Conservation (phyloP, 2,113 vertebrate species). For the Tiliqua scincoides region DNA sequence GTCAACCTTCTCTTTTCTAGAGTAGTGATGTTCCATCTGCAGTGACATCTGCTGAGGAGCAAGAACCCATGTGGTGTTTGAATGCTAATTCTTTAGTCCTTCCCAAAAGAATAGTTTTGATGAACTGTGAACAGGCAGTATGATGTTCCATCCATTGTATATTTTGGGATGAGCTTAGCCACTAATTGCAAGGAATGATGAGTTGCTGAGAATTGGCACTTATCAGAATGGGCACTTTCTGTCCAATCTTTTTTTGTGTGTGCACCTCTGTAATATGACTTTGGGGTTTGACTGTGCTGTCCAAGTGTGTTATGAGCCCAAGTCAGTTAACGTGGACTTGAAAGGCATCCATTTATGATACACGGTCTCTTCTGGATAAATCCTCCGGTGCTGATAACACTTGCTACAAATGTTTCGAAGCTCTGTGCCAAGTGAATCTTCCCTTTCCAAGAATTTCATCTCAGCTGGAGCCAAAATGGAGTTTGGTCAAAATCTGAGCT, state of each 20-base stretch:
- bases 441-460: constrained; percentile 54
- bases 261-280: constrained; percentile 2
- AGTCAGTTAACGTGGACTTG: neutral
- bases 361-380: neutral
- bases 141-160: constrained; percentile 6
- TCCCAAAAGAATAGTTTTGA: constrained; percentile 49
- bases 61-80: neutral
- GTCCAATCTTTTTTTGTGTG: neutral
- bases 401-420: constrained; percentile 46
- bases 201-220: neutral
- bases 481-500: constrained; percentile 50
- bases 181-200: constrained; percentile 29
- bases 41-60: neutral
- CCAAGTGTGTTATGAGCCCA: neutral
- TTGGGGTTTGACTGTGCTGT: constrained; percentile 21
- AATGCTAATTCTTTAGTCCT: neutral
- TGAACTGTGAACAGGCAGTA: constrained; percentile 22
- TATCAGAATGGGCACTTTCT: neutral
- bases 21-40: neutral
- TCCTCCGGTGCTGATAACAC: constrained; percentile 36
- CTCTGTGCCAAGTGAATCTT: constrained; percentile 6
- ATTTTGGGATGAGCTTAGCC: constrained; percentile 24
- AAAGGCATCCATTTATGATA: constrained; percentile 14
- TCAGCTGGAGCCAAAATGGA: constrained; percentile 54
- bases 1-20: neutral